These are phyloP conservation scores for Diadegma fenestrale DNA, from an alignment of 2,888 invertebrate species.

Conservation along the genomic window DNA sequence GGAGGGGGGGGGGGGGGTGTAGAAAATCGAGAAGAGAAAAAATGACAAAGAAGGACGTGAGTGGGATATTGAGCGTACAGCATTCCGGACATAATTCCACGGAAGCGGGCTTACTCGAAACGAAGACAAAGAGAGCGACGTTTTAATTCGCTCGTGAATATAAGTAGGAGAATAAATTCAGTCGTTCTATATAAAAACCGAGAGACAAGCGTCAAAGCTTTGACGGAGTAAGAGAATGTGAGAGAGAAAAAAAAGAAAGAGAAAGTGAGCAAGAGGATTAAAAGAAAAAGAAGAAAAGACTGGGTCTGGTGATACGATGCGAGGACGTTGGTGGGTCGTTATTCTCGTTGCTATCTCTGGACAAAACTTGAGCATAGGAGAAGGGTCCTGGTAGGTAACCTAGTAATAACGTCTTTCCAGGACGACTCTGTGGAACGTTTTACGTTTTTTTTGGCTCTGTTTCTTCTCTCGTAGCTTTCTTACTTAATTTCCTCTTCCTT, in stretches of 20 bases:
- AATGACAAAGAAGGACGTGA: slow-evolving; percentile 9
- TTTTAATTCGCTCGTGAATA: slow-evolving; percentile 64
- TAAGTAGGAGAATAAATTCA: slow-evolving; percentile 63
- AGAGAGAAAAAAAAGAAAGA: slow-evolving; percentile 22
- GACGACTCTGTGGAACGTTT: slow-evolving; percentile 42
- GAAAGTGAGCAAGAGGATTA: slow-evolving; percentile 23
- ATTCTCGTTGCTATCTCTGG: slow-evolving; percentile 61
- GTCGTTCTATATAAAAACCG: slow-evolving; percentile 58
- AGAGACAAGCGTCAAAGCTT: slow-evolving; percentile 50
- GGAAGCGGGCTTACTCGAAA: neutral
- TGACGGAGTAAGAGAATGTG: neutral
- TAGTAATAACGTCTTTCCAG: slow-evolving; percentile 65
- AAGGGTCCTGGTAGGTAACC: slow-evolving; percentile 43
- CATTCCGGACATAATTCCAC: slow-evolving; percentile 30
- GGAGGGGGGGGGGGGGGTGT: neutral
- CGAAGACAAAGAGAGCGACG: slow-evolving; percentile 16
- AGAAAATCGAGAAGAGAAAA: slow-evolving; percentile 1
- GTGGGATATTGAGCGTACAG: slow-evolving; percentile 7
- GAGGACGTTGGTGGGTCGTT: slow-evolving; percentile 56
- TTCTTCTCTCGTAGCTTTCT: slow-evolving; percentile 33
- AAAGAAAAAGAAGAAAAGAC: slow-evolving; percentile 33
- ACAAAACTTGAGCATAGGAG: slow-evolving; percentile 34
- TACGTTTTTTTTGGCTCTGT: slow-evolving; percentile 33
- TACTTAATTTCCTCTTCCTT: slow-evolving; percentile 21
- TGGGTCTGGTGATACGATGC: slow-evolving; percentile 49